phyloP scores from a whole-genome alignment of 2,797 vertebrate species.

The Molothrus aeneus region DNA sequence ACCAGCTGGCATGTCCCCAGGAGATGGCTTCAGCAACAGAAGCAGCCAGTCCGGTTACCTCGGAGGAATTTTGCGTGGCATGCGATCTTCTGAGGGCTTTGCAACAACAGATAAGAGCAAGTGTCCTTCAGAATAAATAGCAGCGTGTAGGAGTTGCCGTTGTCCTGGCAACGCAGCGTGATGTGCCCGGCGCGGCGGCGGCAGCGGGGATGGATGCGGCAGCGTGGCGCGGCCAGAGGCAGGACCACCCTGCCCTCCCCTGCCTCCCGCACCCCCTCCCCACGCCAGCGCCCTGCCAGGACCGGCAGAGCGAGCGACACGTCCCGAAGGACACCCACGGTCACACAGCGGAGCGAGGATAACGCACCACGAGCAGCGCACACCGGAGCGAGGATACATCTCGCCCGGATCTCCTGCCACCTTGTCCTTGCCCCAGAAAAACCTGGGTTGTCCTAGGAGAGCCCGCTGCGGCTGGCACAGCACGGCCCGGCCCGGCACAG shows the following conservation, averaged over 20 bases:
- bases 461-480: not conserved
- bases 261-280: not conserved
- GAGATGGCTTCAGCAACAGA: not conserved
- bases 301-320: rapidly evolving
- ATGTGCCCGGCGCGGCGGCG: not conserved
- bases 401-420: rapidly evolving
- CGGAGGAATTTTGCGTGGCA: not conserved
- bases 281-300: not conserved
- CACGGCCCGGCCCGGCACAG: not conserved
- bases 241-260: not conserved
- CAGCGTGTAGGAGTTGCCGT: conserved; percentile 71
- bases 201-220: conserved; percentile 1
- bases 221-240: not conserved
- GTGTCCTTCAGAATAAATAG: conserved; percentile 67
- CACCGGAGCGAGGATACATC: not conserved
- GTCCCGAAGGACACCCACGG: not conserved
- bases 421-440: not conserved
- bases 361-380: too few relatives aligned
- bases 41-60: not conserved
- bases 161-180: conserved; percentile 73
- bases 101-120: conserved; percentile 53
- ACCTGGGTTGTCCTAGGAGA: not conserved
- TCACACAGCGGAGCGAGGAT: too few relatives aligned
- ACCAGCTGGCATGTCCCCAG: not conserved
- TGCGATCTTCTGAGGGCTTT: conserved; percentile 53